phyloP scores from a whole-genome alignment of 1,140 invertebrate species.

The Trypoxylus dichotomus region DNA sequence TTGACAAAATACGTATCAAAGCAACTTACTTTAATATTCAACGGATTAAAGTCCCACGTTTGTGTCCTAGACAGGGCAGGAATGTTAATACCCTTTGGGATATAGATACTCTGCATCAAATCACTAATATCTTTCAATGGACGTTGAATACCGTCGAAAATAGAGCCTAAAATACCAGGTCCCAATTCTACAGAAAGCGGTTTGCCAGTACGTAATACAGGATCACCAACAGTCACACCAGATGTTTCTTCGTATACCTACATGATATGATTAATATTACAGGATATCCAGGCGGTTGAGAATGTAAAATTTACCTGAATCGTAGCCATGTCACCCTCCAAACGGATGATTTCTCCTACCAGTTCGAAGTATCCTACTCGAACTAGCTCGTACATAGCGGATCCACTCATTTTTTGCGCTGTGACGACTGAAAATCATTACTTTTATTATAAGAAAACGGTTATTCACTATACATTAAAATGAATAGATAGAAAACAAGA shows the following conservation, averaged over 20 bases:
- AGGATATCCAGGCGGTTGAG: neutral
- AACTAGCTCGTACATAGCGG: slow-evolving; percentile 99
- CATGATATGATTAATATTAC: neutral
- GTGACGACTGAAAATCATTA: slow-evolving; percentile 82
- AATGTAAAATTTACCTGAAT: slow-evolving; percentile 73
- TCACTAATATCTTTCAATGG: slow-evolving; percentile 96
- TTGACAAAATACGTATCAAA: neutral
- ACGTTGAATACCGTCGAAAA: slow-evolving; percentile 99
- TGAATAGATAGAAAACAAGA: slow-evolving; percentile 24
- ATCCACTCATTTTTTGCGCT: slow-evolving; percentile 98
- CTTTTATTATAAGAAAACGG: neutral
- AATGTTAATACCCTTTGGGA: slow-evolving; percentile 97
- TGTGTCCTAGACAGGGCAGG: slow-evolving; percentile 82
- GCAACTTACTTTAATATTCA: slow-evolving; percentile 74
- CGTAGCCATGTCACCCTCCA: slow-evolving; percentile 99
- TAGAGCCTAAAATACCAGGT: slow-evolving; percentile 98
- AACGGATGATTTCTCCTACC: slow-evolving; percentile 98
- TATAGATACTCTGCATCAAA: slow-evolving; percentile 95
- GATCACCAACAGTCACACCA: slow-evolving; percentile 98
- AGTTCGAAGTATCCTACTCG: slow-evolving; percentile 97
- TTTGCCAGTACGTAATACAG: slow-evolving; percentile 96
- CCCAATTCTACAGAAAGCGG: slow-evolving; percentile 97
- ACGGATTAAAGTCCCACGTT: slow-evolving; percentile 92
- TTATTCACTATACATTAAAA: neutral
- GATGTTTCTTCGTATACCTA: slow-evolving; percentile 99